These are phyloP conservation scores for Stenichneumon culpator DNA, from an alignment of 2,888 invertebrate genomes.

Conservation along the genomic window DNA sequence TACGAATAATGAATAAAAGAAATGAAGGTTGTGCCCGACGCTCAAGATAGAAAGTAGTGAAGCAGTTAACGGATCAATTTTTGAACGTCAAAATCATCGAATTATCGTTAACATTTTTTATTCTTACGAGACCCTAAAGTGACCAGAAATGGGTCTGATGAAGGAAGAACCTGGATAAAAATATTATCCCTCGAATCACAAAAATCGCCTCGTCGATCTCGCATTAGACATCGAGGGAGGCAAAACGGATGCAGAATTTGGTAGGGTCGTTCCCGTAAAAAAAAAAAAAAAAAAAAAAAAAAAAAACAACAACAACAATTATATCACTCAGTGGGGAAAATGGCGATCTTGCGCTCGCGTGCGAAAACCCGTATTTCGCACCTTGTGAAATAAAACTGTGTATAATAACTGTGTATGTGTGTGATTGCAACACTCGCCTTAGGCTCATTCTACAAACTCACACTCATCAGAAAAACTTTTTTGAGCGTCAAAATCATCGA, in stretches of 20 bases:
- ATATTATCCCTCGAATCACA: background rate
- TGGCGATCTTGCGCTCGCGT: no score
- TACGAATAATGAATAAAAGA: constrained; percentile 19
- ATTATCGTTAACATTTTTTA: background rate
- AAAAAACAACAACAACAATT: no score
- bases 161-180: background rate
- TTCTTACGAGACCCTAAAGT: background rate
- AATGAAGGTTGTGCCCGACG: constrained; percentile 22
- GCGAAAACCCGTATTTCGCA: no score
- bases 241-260: constrained; percentile 43
- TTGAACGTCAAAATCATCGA: background rate
- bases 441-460: no score
- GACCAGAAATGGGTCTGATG: background rate
- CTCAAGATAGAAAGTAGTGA: constrained; percentile 27
- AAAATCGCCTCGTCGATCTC: background rate
- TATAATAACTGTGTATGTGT: no score
- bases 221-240: constrained; percentile 27
- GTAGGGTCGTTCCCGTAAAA: background rate
- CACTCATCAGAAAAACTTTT: no score
- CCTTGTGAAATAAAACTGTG: no score
- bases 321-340: no score
- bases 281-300: no score
- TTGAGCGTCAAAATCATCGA: no score
- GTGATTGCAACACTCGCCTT: no score
- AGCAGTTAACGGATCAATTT: background rate